Evolutionary conservation across 2,888 invertebrate genomes (phyloP).

Genomic region (Lithophane semibrunnea): DNA sequence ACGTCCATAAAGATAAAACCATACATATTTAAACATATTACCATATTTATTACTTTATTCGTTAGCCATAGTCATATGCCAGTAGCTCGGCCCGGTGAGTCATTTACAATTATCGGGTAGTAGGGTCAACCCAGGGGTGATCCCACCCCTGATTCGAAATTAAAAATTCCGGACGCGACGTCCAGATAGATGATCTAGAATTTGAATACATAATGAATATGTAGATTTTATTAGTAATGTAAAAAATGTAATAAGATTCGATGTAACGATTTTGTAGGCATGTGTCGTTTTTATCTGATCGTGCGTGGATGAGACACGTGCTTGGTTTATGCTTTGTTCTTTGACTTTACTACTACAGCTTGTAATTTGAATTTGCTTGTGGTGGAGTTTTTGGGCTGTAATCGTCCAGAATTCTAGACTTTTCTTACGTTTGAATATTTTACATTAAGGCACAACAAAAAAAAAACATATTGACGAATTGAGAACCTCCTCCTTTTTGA

Average conservation of each 20-base stretch:
- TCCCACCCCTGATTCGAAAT: constrained; percentile 78
- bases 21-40: constrained; percentile 28
- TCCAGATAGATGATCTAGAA: constrained; percentile 77
- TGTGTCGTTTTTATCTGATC: constrained; percentile 32
- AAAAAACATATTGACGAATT: too few species aligned
- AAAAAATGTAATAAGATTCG: constrained; percentile 61
- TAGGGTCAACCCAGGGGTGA: constrained; percentile 74
- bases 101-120: constrained; percentile 79
- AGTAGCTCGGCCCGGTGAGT: constrained; percentile 69
- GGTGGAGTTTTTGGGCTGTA: neutral
- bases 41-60: constrained; percentile 51
- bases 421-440: neutral
- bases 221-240: constrained; percentile 64
- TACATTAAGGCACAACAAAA: constrained; percentile 13
- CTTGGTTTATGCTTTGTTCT: constrained; percentile 30
- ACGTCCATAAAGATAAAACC: constrained; percentile 3
- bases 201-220: constrained; percentile 74
- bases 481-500: too few species aligned
- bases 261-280: constrained; percentile 29
- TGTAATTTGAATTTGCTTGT: constrained; percentile 17
- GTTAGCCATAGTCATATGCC: constrained; percentile 18
- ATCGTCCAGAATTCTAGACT: neutral
- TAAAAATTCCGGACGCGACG: constrained; percentile 81
- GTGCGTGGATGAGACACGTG: constrained; percentile 48
- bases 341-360: constrained; percentile 5